Percentiles rank a stretch among this genome's conserved stretches.
Evolutionary conservation across 35 echinoderm and acorn worm species (phyloP).

Genomic region (Heliocidaris erythrogramma): DNA sequence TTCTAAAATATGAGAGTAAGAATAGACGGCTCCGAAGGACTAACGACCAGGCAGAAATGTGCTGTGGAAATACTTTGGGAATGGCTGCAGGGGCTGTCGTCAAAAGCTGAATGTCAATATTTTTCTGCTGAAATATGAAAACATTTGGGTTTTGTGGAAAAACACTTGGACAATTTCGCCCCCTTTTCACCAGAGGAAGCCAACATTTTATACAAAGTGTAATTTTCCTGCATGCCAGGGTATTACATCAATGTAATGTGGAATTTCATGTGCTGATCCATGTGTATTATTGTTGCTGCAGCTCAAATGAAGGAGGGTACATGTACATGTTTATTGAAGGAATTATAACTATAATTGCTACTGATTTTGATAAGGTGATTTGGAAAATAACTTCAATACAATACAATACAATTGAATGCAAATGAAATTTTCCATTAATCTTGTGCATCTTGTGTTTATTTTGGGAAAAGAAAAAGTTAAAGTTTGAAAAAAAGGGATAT

Average conservation of each 20-base stretch:
- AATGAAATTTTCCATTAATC: too few species aligned
- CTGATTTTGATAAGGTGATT: too few species aligned
- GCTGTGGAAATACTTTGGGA: background rate
- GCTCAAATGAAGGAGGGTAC: too few species aligned
- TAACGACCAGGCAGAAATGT: background rate
- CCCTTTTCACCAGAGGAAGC: background rate
- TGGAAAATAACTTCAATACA: too few species aligned
- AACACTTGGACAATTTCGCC: background rate
- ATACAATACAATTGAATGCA: too few species aligned
- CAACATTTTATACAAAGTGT: background rate
- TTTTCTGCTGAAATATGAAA: slow-evolving; percentile 33
- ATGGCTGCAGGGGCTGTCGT: background rate
- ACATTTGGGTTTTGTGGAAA: slow-evolving; percentile 27
- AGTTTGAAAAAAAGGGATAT: too few species aligned
- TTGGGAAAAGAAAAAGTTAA: too few species aligned
- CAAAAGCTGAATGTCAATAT: slow-evolving; percentile 34
- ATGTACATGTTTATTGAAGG: too few species aligned
- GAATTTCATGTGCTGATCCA: background rate
- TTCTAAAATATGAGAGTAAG: background rate
- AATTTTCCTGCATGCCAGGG: background rate
- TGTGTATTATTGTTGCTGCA: background rate
- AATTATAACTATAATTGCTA: too few species aligned
- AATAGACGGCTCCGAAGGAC: background rate
- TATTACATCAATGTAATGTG: background rate
- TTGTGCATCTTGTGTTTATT: too few species aligned